A percentile compares a stretch with the other conserved stretches of the same genome.
These are phyloP conservation scores for Patella vulgata DNA, from an alignment of 1,140 invertebrate genomes.

Conservation along the genomic window DNA sequence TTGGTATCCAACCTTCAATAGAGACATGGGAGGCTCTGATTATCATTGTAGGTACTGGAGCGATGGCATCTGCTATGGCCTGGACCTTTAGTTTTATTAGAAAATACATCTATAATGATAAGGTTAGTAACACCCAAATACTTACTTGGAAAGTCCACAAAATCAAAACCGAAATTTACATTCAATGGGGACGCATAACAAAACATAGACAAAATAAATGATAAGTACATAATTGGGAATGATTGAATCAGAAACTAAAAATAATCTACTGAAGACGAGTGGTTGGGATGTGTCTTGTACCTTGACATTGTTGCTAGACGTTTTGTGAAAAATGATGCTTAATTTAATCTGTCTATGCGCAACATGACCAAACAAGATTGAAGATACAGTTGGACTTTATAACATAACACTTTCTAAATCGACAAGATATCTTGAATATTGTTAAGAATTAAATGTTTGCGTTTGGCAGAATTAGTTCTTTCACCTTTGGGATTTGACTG, in stretches of 20 bases:
- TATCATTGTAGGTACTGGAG: conserved; percentile 45
- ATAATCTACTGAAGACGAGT: too few relatives aligned
- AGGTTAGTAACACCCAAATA: conserved; percentile 21
- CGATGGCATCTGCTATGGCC: conserved; percentile 48
- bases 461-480: too few relatives aligned
- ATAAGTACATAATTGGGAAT: background rate
- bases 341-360: too few relatives aligned
- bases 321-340: too few relatives aligned
- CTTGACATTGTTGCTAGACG: too few relatives aligned
- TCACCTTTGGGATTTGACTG: too few relatives aligned
- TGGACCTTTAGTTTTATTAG: conserved; percentile 44
- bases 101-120: conserved; percentile 50
- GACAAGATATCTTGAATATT: too few relatives aligned
- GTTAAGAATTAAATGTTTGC: too few relatives aligned
- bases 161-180: background rate
- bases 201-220: background rate
- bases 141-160: background rate
- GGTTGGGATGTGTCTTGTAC: background rate
- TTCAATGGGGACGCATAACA: background rate
- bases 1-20: conserved; percentile 45
- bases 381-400: too few relatives aligned
- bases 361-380: too few relatives aligned
- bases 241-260: background rate
- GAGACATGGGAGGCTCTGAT: conserved; percentile 47
- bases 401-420: too few relatives aligned